Percentiles rank a stretch among this genome's conserved stretches.
Evolutionary conservation across 35 echinoderm and acorn worm genomes (phyloP).

Genomic region (Lytechinus variegatus): DNA sequence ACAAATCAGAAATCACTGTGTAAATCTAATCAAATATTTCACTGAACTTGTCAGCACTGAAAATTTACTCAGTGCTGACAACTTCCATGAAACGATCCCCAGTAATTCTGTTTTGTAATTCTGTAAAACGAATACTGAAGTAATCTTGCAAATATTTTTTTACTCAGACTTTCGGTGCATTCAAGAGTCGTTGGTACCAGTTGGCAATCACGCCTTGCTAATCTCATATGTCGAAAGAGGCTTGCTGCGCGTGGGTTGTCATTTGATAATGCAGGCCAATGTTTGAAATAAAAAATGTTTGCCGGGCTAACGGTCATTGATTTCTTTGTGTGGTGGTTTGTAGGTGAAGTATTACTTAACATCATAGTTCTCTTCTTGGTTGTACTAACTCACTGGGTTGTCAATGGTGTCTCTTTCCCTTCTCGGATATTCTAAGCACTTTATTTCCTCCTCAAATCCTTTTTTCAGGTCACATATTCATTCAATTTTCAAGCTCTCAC

Average conservation of each 20-base stretch:
- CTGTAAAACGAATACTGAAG: not conserved
- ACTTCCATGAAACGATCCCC: not conserved
- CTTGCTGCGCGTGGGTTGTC: not conserved
- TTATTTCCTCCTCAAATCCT: not conserved
- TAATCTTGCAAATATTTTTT: not conserved
- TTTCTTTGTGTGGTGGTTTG: not conserved
- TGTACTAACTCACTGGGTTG: conserved; percentile 4
- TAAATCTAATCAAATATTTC: too few species aligned
- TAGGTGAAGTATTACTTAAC: not conserved
- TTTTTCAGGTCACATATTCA: conserved; percentile 15
- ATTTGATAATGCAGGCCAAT: not conserved
- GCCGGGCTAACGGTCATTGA: not conserved
- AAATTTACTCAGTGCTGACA: too few species aligned
- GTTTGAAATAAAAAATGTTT: not conserved
- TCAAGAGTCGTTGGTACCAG: not conserved
- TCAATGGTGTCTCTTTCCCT: conserved; percentile 27
- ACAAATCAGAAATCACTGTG: too few species aligned
- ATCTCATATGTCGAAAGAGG: not conserved
- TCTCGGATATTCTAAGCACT: conserved; percentile 30
- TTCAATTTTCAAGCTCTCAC: not conserved
- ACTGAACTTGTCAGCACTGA: too few species aligned
- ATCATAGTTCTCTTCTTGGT: not conserved
- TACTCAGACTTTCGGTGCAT: not conserved
- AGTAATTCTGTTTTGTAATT: not conserved
- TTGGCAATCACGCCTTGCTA: not conserved